Evolutionary conservation across 2,113 vertebrate species (phyloP), one percentile per base, ranked within the genome.

Genomic region (Nycticryphes semicollaris): DNA sequence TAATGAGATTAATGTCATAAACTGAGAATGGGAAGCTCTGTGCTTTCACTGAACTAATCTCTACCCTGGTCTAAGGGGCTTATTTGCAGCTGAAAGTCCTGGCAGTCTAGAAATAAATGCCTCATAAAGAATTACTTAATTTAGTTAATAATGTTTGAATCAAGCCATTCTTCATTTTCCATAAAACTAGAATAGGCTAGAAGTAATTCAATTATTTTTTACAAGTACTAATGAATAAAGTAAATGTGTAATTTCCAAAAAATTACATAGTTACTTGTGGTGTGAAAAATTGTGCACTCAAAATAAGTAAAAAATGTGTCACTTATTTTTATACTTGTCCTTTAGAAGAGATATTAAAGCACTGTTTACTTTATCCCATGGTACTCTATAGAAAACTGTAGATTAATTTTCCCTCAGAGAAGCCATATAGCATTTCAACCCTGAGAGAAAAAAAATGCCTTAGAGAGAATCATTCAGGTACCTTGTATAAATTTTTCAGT

Each of bases 1-100:
- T 97, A 97, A 97, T 98, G 93, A 98, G 94, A 98, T 97, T 94
- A 96, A 96, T 95, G 93, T 45, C 93, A 67, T 78, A 56, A 92
- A 94, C 51, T 57, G 39, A 92, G 89, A 96, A 91, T 41, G 56
- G 57, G 83, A 62, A 84, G 37, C 57, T 41, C 66, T 45, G 10
- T 82, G 39, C n/a, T 93, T 92, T 87, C 78, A 80, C 37, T 62
- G 56, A 87, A 82, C 41, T 67, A 60, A 70, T 84, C 63, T 94
- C 75, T 30, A 66, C 25, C 28, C 27, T 72, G 18, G 51, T 93
- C 37, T 89, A 68, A 84, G 30, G 57, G 81, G 33, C 21, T 89
- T 93, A 77, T 95, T 93, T 93, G 79, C 83, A 86, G 72, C 89
- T 77, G 87, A 83, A 84, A 94, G 76, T 82, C 72, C 79, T 93